Evolutionary conservation across 2,113 vertebrate genomes (phyloP), one percentile per base, ranked within the genome.

Genomic region (Monopterus albus): DNA sequence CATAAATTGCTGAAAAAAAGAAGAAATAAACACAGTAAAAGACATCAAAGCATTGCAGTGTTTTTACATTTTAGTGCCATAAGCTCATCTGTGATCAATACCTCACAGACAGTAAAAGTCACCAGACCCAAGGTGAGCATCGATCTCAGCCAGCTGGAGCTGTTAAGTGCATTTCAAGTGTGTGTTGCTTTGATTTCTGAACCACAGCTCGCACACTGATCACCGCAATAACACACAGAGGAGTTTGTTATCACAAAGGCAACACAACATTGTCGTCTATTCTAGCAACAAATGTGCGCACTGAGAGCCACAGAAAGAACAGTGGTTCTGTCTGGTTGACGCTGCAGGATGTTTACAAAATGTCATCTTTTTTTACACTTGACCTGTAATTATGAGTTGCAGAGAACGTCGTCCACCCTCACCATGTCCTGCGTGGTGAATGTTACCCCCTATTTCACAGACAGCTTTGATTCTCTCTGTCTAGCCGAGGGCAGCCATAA

Each of bases 41-140:
- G 53, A 61, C 21, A 57, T 20, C 61, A 11, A 46, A 15, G 23
- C 17, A 50, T 50, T 26, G 26, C 20, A 36, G 21, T 47, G 66
- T 58, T 76, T 56, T 61, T 35, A 60, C 43, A 64, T 72, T 75
- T 52, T 62, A 52, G 59, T 26, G 42, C 29, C 9, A 35, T 7
- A 29, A 65, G 57, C 58, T 62, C 50, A 33, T 68, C 50, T 10
- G 58, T 36, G 14, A 87, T 89, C 84, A 67, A 86, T 90, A 58
- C 35, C 63, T 52, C 39, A 72, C 78, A 74, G 74, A 64, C 66
- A 78, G 45, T 10, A 20, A 68, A 75, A 84, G 85, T 83, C 85
- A 88, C 53, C 10, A 28, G 62, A 78, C 86, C 78, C 85, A 84
- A 88, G 87, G 82, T 89, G 86, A 90, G 38, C 81, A 91, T 91